These are phyloP conservation scores for Nasonia oneida DNA, from an alignment of 2,888 invertebrate genomes.

Conservation along the genomic window DNA sequence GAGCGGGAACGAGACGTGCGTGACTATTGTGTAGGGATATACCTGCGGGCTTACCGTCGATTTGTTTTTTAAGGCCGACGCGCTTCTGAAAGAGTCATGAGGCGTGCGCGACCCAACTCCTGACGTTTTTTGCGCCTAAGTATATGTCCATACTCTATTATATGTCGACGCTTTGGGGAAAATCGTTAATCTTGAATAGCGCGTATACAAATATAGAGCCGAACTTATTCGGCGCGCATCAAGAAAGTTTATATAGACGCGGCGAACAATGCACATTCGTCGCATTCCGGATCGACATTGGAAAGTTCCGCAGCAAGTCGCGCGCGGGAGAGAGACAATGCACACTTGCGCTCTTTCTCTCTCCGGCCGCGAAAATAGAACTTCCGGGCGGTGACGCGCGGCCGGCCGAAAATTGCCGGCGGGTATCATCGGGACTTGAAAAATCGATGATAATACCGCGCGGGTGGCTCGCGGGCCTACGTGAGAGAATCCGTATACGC, in stretches of 20 bases:
- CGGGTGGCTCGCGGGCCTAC: background rate
- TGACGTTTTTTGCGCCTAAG: background rate
- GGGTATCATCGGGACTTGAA: background rate
- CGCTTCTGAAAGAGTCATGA: background rate
- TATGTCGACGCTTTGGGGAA: background rate
- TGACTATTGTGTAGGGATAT: background rate
- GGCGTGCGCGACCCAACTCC: background rate
- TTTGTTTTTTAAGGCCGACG: background rate
- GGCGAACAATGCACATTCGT: background rate
- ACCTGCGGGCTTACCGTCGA: background rate
- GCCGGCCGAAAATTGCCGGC: background rate
- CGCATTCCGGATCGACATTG: constrained; percentile 36
- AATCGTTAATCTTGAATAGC: too few species aligned
- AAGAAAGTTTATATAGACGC: too few species aligned
- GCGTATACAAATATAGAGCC: too few species aligned
- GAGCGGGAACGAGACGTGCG: background rate
- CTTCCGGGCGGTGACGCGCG: constrained; percentile 11
- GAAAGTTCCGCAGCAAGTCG: constrained; percentile 30
- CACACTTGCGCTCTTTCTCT: constrained; percentile 11
- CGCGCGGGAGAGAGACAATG: constrained; percentile 17
- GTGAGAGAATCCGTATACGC: too few species aligned
- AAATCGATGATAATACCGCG: background rate
- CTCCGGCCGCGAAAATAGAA: constrained; percentile 36
- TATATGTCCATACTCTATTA: background rate
- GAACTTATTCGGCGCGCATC: too few species aligned